Evolutionary conservation across 2,888 invertebrate species (phyloP).

Genomic region (Lasioglossum vierecki): DNA sequence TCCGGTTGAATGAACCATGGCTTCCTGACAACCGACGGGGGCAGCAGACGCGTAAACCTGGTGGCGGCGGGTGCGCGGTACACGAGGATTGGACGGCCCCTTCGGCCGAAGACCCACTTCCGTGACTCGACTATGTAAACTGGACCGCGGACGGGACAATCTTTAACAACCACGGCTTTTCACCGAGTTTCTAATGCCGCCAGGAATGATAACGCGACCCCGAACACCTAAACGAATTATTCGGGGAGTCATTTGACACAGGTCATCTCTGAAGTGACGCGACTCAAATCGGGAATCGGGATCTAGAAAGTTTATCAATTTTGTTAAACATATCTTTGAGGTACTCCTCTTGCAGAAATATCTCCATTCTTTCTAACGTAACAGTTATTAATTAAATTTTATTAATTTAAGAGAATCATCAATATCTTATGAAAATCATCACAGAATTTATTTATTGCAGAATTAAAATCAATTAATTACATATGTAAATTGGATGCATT

Average conservation of each 20-base stretch:
- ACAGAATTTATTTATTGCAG: too few species aligned
- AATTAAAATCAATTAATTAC: background rate
- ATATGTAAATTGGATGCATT: background rate
- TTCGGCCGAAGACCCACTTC: slow-evolving; percentile 65
- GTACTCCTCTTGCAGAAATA: too few species aligned
- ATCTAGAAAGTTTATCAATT: too few species aligned
- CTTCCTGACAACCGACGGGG: slow-evolving; percentile 66
- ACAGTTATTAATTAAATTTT: too few species aligned
- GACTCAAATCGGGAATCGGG: too few species aligned
- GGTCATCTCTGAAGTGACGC: background rate
- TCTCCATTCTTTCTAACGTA: too few species aligned
- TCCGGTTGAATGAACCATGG: slow-evolving; percentile 77
- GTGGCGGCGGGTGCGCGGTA: slow-evolving; percentile 29
- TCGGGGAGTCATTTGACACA: background rate
- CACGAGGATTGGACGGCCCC: slow-evolving; percentile 50
- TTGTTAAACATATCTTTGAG: too few species aligned
- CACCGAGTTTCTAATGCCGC: slow-evolving; percentile 45
- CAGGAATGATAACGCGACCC: background rate
- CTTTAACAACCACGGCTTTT: slow-evolving; percentile 31
- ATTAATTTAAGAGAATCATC: too few species aligned
- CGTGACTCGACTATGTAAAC: slow-evolving; percentile 63
- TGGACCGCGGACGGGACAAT: slow-evolving; percentile 48
- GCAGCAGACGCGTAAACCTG: slow-evolving; percentile 29
- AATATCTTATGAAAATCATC: too few species aligned
- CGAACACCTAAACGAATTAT: background rate